Evolutionary conservation across 2,113 vertebrate species (phyloP), one percentile per base, ranked within the genome.

Genomic region (Chloroceryle aenea): DNA sequence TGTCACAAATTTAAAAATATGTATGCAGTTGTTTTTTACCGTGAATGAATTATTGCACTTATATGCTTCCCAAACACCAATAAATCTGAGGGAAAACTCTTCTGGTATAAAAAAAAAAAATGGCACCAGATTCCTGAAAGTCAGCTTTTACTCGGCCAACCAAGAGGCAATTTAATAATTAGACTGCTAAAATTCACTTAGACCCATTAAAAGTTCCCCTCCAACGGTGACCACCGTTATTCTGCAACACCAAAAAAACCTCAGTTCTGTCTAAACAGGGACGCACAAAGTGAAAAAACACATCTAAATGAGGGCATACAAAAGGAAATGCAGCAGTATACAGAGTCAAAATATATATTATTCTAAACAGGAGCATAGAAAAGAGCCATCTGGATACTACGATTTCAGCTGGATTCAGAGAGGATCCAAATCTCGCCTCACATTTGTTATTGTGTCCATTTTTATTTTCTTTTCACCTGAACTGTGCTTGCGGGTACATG

Each of bases 191-290:
- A 85, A 27, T 81, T 90, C 59, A 47, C 34, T 53, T 81, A 64
- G 62, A 64, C 30, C 9, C 63, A 20, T 38, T 52, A 81, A 48
- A 58, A 87, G 29, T 61, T 88, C 20, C 58, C 63, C 42, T 76
- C 42, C 1, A 1, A 25, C 0, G 2, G 25, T 26, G 67, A 61
- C n/a, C 9, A 23, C 23, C 27, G 6, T 36, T 48, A 47, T n/a
- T 69, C 56, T 86, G 30, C 38, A 77, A 67, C 55, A 67, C 8
- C 0, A 27, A 55, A 69, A 56, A 67, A 67, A 85, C 11, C 43
- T 68, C 47, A 29, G 63, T 40, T 84, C 38, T 47, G 32, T 50
- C 56, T 55, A 34, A 94, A 36, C 30, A 63, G 9, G 16, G 8
- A 5, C 38, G 76, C 7, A 32, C 11, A 27, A 58, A 53, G 16